Conservation (phyloP, 2,888 invertebrate species). For the Encarsia formosa region DNA sequence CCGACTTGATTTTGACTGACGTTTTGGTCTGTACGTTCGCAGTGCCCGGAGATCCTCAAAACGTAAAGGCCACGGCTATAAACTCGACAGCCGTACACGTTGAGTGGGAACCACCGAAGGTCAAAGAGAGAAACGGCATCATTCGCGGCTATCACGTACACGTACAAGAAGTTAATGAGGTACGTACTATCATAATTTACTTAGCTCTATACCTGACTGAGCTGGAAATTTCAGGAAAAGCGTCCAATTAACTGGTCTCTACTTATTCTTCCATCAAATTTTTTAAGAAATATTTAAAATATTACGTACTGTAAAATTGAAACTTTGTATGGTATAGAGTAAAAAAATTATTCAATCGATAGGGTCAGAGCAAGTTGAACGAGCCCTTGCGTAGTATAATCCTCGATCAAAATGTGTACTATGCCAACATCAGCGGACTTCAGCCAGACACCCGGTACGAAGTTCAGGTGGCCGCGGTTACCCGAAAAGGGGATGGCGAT, state of each 20-base stretch:
- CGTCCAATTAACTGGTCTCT: no score
- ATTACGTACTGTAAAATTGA: no score
- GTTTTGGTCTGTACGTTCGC: slow-evolving; percentile 34
- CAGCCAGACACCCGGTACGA: slow-evolving; percentile 94
- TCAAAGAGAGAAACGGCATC: slow-evolving; percentile 89
- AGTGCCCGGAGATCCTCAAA: slow-evolving; percentile 98
- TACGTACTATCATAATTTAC: no score
- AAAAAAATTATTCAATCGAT: no score
- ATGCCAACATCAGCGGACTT: slow-evolving; percentile 80
- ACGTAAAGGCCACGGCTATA: slow-evolving; percentile 80
- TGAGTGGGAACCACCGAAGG: slow-evolving; percentile 88
- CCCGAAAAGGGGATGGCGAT: slow-evolving; percentile 94
- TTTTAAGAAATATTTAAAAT: no score
- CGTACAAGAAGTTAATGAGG: slow-evolving; percentile 83
- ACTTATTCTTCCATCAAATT: no score
- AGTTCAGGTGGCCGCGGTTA: slow-evolving; percentile 92
- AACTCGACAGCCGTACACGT: slow-evolving; percentile 96
- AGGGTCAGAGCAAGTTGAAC: slow-evolving; percentile 74
- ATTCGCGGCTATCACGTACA: slow-evolving; percentile 96
- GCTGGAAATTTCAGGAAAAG: no score
- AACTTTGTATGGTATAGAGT: no score
- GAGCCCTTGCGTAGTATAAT: slow-evolving; percentile 86
- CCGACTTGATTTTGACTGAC: slow-evolving; percentile 19
- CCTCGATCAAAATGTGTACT: slow-evolving; percentile 70
- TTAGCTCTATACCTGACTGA: no score